These are phyloP conservation scores for Maniola jurtina DNA, from an alignment of 1,140 invertebrate species.

Conservation along the genomic window DNA sequence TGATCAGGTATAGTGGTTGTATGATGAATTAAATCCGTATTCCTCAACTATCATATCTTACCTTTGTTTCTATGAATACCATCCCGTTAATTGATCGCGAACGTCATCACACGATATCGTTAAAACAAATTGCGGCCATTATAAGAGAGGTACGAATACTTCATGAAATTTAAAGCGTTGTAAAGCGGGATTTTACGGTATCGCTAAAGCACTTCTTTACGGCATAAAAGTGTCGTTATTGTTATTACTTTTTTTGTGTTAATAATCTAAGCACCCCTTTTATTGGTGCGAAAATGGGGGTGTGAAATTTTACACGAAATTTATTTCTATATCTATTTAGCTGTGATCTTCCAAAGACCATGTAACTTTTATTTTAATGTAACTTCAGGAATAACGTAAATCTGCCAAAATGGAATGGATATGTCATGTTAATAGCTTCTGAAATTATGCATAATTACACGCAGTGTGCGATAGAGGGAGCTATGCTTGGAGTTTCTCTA, in stretches of 20 bases:
- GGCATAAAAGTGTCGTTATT: conserved; percentile 8
- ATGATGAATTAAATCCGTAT: no score
- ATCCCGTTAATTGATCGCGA: conserved; percentile 8
- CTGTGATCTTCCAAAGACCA: no score
- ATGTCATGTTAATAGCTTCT: no score
- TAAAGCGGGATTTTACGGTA: conserved; percentile 15
- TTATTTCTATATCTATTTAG: no score
- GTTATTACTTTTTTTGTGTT: conserved; percentile 11
- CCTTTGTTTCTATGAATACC: not conserved
- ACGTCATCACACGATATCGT: conserved; percentile 11
- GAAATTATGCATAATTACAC: no score
- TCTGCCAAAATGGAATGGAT: no score
- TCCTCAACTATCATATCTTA: not conserved
- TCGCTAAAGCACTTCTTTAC: conserved; percentile 11
- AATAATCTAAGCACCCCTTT: not conserved
- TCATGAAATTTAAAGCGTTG: conserved; percentile 14
- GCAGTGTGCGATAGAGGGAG: no score
- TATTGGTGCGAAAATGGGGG: not conserved
- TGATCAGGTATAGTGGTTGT: no score
- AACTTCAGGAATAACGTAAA: no score
- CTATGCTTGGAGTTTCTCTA: no score
- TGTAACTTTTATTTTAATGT: no score
- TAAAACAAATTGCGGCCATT: conserved; percentile 8
- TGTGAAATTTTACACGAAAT: no score
- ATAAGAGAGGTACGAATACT: conserved; percentile 6